Evolutionary conservation across 2,113 vertebrate genomes (phyloP).

Genomic region (Calypte anna): DNA sequence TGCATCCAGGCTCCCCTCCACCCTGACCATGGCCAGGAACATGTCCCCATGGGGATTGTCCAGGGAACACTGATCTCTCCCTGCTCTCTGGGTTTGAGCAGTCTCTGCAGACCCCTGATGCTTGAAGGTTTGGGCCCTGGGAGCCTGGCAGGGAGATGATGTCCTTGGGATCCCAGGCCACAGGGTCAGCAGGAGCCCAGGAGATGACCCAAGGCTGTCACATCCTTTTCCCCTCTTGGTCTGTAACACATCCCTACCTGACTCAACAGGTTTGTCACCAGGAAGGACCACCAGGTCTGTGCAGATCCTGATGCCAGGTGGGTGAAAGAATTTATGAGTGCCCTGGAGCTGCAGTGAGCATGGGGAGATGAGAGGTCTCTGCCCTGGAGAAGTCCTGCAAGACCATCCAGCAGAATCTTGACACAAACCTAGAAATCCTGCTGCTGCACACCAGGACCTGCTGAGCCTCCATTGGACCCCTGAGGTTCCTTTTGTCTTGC

Average conservation of each 20-base stretch:
- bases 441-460: background rate
- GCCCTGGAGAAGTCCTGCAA: background rate
- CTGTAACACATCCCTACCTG: background rate
- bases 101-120: background rate
- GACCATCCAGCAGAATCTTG: background rate
- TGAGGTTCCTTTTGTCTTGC: background rate
- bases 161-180: background rate
- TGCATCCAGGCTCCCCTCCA: background rate
- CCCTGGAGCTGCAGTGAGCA: constrained; percentile 42
- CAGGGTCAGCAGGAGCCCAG: background rate
- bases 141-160: background rate
- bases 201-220: background rate
- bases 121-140: background rate
- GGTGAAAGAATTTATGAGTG: constrained; percentile 30
- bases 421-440: background rate
- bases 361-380: background rate
- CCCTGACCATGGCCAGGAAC: background rate
- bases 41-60: background rate
- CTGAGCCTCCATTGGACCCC: background rate
- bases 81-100: background rate
- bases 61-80: background rate
- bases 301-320: constrained; percentile 17
- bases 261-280: constrained; percentile 49
- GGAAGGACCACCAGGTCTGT: constrained; percentile 26
- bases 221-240: rapidly evolving